Percentiles rank a stretch among this genome's conserved stretches.
phyloP scores from a whole-genome alignment of 2,113 vertebrate species.

The Pampusana beccarii region DNA sequence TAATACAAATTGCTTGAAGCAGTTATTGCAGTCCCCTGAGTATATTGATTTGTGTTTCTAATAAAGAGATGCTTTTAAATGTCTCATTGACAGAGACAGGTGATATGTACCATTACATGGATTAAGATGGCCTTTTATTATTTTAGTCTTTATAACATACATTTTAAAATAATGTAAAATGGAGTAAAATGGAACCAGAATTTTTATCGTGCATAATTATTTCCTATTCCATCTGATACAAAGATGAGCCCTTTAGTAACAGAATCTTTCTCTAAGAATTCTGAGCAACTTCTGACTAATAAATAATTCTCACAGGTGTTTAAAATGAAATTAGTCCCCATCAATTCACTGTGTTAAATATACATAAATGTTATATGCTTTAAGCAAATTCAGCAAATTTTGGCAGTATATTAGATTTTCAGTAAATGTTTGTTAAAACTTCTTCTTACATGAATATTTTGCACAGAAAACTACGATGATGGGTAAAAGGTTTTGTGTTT shows the following conservation, averaged over 20 bases:
- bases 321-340: not conserved
- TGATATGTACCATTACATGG: conserved; percentile 66
- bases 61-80: conserved; percentile 79
- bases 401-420: not conserved
- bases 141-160: conserved; percentile 36
- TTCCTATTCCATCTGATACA: not conserved
- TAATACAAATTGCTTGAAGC: conserved; percentile 71
- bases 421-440: not conserved
- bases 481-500: not conserved
- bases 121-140: conserved; percentile 56
- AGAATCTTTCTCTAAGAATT: conserved; percentile 15
- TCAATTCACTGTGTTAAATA: not conserved
- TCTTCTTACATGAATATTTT: not conserved
- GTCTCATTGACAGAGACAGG: conserved; percentile 71
- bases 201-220: not conserved
- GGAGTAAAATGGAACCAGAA: conserved; percentile 21
- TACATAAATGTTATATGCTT: not conserved
- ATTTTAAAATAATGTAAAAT: conserved; percentile 53
- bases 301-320: conserved; percentile 5
- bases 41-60: conserved; percentile 80
- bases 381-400: not conserved
- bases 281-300: not conserved
- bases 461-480: not conserved
- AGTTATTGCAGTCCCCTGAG: conserved; percentile 72
- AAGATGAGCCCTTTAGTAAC: conserved; percentile 5